A percentile compares a stretch with the other conserved stretches of the same genome.
These are phyloP conservation scores for Ondatra zibethicus DNA, from an alignment of 2,113 vertebrate species.

Conservation along the genomic window DNA sequence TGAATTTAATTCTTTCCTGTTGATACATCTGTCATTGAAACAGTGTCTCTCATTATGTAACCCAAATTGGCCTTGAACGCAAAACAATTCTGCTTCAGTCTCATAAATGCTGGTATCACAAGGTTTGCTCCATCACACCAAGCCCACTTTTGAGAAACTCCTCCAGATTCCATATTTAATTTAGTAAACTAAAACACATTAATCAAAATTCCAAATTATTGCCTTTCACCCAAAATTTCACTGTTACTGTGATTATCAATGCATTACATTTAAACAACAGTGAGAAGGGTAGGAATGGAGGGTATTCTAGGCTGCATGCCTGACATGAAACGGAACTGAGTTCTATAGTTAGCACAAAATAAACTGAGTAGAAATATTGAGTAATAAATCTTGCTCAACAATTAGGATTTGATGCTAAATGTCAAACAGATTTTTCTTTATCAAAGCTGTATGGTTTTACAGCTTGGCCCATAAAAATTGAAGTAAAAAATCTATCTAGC, in stretches of 20 bases:
- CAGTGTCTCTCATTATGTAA: neutral
- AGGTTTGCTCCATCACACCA: neutral
- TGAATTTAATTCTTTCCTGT: neutral
- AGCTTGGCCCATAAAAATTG: neutral
- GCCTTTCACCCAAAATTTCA: neutral
- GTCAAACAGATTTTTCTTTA: neutral
- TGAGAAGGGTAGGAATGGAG: neutral
- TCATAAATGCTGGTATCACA: neutral
- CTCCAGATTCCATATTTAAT: conserved; percentile 29
- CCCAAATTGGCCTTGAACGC: neutral
- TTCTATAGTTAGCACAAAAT: neutral
- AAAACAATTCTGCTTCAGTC: neutral
- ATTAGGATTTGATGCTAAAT: neutral
- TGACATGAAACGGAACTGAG: neutral
- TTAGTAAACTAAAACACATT: conserved; percentile 19
- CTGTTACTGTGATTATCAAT: neutral
- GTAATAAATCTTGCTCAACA: neutral
- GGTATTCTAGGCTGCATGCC: too few species aligned
- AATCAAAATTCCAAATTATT: conserved; percentile 27
- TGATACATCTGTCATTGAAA: neutral
- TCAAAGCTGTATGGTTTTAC: conserved; percentile 33
- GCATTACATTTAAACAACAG: neutral
- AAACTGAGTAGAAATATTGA: neutral
- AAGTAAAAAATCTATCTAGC: neutral
- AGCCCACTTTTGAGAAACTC: neutral